Percentiles rank a stretch among this genome's conserved stretches.
phyloP scores from a whole-genome alignment of 2,888 invertebrate genomes.

The Erannis defoliaria region DNA sequence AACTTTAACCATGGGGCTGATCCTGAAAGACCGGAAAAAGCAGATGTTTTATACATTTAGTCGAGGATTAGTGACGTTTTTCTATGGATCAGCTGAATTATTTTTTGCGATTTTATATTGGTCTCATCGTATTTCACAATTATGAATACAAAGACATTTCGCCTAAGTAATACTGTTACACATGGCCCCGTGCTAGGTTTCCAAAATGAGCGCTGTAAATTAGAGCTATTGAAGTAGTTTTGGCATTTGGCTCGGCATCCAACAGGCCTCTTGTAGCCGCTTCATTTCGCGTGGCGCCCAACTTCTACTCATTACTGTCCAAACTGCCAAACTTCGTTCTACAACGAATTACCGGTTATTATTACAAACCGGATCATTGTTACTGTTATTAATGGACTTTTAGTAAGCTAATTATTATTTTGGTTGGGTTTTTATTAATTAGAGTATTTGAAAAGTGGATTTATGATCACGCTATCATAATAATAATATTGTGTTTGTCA shows the following conservation, averaged over 20 bases:
- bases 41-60: too few species aligned
- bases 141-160: too few species aligned
- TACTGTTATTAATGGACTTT: constrained; percentile 46
- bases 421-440: constrained; percentile 30
- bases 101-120: too few species aligned
- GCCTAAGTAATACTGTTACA: too few species aligned
- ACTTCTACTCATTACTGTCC: constrained; percentile 67
- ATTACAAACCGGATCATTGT: constrained; percentile 54
- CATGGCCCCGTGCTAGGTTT: too few species aligned
- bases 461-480: constrained; percentile 13
- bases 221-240: constrained; percentile 27
- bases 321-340: constrained; percentile 55
- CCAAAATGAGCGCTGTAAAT: constrained; percentile 18
- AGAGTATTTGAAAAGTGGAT: constrained; percentile 11
- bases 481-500: too few species aligned
- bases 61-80: too few species aligned
- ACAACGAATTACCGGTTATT: constrained; percentile 59
- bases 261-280: constrained; percentile 41
- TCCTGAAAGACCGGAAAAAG: too few species aligned
- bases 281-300: constrained; percentile 59
- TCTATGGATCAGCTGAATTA: too few species aligned
- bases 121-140: too few species aligned
- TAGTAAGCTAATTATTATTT: constrained; percentile 29
- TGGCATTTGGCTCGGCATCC: constrained; percentile 34
- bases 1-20: too few species aligned